phyloP scores from a whole-genome alignment of 2,113 vertebrate species.

The Tetraodon nigroviridis region DNA sequence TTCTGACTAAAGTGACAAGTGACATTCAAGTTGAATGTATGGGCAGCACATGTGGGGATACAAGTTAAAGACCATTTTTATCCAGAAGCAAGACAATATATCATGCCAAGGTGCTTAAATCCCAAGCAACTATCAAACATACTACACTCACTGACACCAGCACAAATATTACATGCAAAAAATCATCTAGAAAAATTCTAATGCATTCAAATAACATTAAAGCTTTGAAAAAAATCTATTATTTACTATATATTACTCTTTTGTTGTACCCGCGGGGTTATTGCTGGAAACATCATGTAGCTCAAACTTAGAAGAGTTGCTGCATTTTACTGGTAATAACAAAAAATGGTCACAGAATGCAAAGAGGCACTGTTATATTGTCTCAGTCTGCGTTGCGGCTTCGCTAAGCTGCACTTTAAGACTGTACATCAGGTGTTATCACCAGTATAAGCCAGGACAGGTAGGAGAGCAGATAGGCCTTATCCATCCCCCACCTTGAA shows the following conservation, averaged over 20 bases:
- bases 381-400: constrained; percentile 43
- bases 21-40: constrained; percentile 16
- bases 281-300: constrained; percentile 4
- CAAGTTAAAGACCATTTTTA: constrained; percentile 2
- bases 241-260: too few relatives aligned
- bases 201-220: too few relatives aligned
- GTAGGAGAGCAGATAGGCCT: constrained; percentile 32
- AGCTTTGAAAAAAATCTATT: too few relatives aligned
- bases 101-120: background rate
- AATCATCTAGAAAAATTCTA: too few relatives aligned
- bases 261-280: background rate
- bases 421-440: constrained; percentile 53
- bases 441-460: constrained; percentile 36
- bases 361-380: constrained; percentile 45
- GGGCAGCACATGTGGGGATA: constrained; percentile 14
- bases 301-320: constrained; percentile 1
- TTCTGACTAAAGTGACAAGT: constrained; percentile 15
- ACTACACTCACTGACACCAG: too few relatives aligned
- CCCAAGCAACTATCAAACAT: too few relatives aligned
- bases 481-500: constrained; percentile 48
- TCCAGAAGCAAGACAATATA: background rate
- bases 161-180: too few relatives aligned
- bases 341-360: constrained; percentile 19
- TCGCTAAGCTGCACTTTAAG: constrained; percentile 42
- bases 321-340: constrained; percentile 25